Conservation (phyloP, 2,797 vertebrate genomes). For the Pseudochromis fuscus region DNA sequence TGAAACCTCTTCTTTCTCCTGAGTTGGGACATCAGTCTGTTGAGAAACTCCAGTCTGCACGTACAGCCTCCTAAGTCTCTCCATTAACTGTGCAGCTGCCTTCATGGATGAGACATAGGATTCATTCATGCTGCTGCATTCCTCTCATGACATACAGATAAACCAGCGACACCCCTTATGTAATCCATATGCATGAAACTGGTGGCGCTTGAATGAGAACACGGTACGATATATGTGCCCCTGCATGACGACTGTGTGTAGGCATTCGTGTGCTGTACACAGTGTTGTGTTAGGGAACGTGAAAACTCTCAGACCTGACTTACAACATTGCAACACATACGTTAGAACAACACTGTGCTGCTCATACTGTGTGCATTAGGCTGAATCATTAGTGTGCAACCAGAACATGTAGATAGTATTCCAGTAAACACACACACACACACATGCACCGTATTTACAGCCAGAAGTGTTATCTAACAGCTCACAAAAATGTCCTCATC, state of each 20-base stretch:
- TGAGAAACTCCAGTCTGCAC: constrained; percentile 37
- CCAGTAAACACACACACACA: neutral
- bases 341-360: constrained; percentile 17
- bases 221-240: rapidly evolving
- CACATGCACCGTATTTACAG: neutral
- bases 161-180: constrained; percentile 21
- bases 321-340: constrained; percentile 29
- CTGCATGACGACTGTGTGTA: neutral
- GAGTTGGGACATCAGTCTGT: constrained; percentile 45
- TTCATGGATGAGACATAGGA: constrained; percentile 15
- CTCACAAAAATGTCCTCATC: neutral
- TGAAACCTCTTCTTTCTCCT: constrained; percentile 44
- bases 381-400: neutral
- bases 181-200: constrained; percentile 9
- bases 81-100: constrained; percentile 34
- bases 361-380: neutral
- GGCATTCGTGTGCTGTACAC: neutral
- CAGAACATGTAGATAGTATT: no score
- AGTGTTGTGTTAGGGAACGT: constrained; percentile 11
- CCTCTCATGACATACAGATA: constrained; percentile 30
- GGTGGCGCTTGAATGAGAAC: neutral
- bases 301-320: constrained; percentile 5
- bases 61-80: neutral
- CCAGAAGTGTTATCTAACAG: neutral
- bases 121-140: constrained; percentile 41